Evolutionary conservation across 1,140 invertebrate species (phyloP), one percentile per base, ranked within the genome.

Genomic region (Vollenhovia emeryi): DNA sequence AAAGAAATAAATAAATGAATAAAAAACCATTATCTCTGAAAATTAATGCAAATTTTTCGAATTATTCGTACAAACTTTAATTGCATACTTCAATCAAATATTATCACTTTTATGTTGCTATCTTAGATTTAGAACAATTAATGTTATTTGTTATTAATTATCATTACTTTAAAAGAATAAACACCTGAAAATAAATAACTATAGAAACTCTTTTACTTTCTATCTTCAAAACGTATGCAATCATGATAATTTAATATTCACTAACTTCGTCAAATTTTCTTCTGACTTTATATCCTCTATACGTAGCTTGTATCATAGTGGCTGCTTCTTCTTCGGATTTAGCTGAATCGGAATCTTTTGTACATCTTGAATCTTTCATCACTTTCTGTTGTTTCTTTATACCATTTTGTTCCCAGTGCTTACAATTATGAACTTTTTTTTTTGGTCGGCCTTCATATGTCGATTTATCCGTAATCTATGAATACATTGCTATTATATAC

Each of bases 231-330:
- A 15, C 1, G 24, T 13, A 7, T 15, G 13, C 18, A 33, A 30
- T 48, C 2, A 18, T 40, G 9, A 59, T 21, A 33, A 0, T n/a
- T 64, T n/a, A 27, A 55, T 87, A 62, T 73, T 57, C 52, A 89
- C 90, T 87, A 75, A 95, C 95, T 86, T 95, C 95, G 92, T 95
- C 96, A 95, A 96, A 96, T 84, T 95, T 96, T 92, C 96, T 96
- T 89, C 96, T 95, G 27, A 96, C 96, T 95, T 96, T 96, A 94
- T 97, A 97, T 52, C 97, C 97, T 90, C 97, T 95, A 92, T 96
- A 97, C 73, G 95, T 96, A 86, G 97, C 96, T 93, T 97, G 97
- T 93, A 97, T 97, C 93, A 96, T 96, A 62, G 96, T 96, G 83
- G 97, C 97, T 74, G 97, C 97, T 90, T 96, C 92, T 62, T 93